Evolutionary conservation across 2,888 invertebrate species (phyloP), one percentile per base, ranked within the genome.

Genomic region (Anticlea derivata): DNA sequence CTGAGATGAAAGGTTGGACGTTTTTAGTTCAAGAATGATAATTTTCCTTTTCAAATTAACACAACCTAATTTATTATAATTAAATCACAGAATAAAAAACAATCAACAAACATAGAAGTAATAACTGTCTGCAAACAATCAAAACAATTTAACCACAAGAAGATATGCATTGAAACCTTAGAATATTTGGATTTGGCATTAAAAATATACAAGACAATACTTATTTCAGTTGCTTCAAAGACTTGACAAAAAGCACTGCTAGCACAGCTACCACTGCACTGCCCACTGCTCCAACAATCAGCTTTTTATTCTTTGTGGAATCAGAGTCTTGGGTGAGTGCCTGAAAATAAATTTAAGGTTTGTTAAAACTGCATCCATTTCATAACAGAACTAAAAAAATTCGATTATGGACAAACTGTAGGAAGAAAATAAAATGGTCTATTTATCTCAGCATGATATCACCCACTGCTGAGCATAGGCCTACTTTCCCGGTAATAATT

Each of bases 261-360:
- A 89, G 57, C 10, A 80, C 61, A 37, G 70, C 78, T 61, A 87
- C 76, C 1, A 75, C 70, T 23, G 74, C 80, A 61, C 82, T 78
- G 8, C 90, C 89, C 11, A 85, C 45, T 13, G 82, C 70, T n/a
- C 80, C 88, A 31, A 89, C 82, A 20, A 88, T 37, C 13, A 87
- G 61, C 56, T 87, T 89, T 60, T 84, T 89, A 45, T 69, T 80
- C 54, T 67, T 78, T 30, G 54, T 73, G 11, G 52, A 71, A 31
- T 8, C 17, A 22, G 73, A 50, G 12, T 66, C 69, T 29, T 60
- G 64, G 29, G 62, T 66, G 1, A 76, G 50, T 22, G 51, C 57
- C 85, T 85, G 66, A 29, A 80, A 78, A 43, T 12, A 51, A 58
- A 34, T 45, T 8, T 45, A 38, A 37, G 39, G 17, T 4, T 17